Conservation (phyloP, 2,797 vertebrate genomes). For the Sebastes trivittatus region DNA sequence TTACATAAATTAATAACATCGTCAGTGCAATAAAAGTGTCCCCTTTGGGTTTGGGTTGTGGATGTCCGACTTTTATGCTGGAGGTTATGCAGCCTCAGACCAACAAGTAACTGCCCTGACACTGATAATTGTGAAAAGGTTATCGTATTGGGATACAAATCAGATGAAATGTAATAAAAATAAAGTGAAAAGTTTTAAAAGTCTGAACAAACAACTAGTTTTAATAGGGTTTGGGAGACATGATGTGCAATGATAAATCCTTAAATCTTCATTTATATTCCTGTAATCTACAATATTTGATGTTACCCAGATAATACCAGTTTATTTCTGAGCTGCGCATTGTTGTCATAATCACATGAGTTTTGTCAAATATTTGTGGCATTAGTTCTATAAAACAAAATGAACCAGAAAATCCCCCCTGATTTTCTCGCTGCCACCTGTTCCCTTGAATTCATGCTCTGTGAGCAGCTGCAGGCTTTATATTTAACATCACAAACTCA, state of each 20-base stretch:
- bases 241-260: neutral
- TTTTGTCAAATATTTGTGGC: slow-evolving; percentile 8
- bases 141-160: neutral
- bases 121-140: neutral
- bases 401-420: neutral
- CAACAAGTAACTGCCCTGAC: neutral
- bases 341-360: slow-evolving; percentile 9
- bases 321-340: neutral
- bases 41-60: neutral
- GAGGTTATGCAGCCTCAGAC: neutral
- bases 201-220: neutral
- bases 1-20: neutral
- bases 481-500: slow-evolving; percentile 7
- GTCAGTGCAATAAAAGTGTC: neutral
- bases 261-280: slow-evolving; percentile 14
- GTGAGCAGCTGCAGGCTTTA: slow-evolving; percentile 2
- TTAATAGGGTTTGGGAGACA: neutral
- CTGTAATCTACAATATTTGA: slow-evolving; percentile 18
- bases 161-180: neutral
- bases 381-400: slow-evolving; percentile 22
- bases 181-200: neutral
- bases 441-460: neutral
- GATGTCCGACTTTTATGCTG: neutral
- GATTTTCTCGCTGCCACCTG: neutral
- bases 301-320: neutral